Conservation (phyloP, 30 jellyfish, hydroid and myxozoan species). For the Mastigias papua region DNA sequence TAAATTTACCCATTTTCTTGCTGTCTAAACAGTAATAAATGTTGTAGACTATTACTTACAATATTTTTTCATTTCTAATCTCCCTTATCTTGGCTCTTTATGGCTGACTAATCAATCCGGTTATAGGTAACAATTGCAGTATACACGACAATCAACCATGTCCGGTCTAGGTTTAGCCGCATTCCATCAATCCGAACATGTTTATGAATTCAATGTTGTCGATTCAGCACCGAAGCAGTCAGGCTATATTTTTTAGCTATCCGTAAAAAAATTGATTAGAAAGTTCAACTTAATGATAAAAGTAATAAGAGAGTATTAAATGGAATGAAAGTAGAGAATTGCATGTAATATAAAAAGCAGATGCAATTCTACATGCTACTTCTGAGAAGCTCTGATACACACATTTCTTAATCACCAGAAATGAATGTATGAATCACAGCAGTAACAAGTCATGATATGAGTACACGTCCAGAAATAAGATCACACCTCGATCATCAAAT, state of each 20-base stretch:
- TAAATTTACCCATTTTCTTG: constrained; percentile 4
- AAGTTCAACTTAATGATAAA: too few relatives aligned
- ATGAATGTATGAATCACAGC: too few relatives aligned
- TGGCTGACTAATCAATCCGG: neutral
- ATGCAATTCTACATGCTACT: too few relatives aligned
- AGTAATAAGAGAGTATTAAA: too few relatives aligned
- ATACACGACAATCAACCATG: neutral
- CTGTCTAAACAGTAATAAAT: constrained; percentile 34
- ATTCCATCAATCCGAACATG: neutral
- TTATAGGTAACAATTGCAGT: constrained; percentile 9
- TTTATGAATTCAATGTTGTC: neutral
- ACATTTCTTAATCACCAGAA: too few relatives aligned
- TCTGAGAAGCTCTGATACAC: too few relatives aligned
- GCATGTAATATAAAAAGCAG: too few relatives aligned
- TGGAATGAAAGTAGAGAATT: too few relatives aligned
- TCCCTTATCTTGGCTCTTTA: constrained; percentile 13
- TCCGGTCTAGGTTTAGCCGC: constrained; percentile 29
- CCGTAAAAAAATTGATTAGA: neutral
- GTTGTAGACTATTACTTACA: constrained; percentile 33
- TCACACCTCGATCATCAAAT: too few relatives aligned
- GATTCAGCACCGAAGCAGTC: neutral
- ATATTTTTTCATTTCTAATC: constrained; percentile 26
- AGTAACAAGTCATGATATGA: too few relatives aligned
- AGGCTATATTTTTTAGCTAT: neutral
- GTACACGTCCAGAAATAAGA: too few relatives aligned